Evolutionary conservation across 2,113 vertebrate species (phyloP).

Genomic region (Piprites chloris): DNA sequence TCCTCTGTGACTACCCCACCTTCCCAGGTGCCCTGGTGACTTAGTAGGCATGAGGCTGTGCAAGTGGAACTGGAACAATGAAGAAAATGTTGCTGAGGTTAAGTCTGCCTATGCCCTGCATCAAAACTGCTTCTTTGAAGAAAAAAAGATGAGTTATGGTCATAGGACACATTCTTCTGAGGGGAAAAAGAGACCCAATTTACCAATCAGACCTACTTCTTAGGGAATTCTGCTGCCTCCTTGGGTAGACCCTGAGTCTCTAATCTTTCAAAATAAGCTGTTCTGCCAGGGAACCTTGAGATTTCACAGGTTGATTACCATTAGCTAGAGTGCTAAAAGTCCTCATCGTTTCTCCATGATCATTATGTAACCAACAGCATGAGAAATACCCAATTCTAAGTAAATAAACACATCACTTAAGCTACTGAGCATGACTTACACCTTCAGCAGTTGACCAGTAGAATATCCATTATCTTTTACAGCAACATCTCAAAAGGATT

Average conservation of each 20-base stretch:
- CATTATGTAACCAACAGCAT: not conserved
- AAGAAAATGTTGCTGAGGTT: rapidly evolving
- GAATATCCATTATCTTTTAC: not conserved
- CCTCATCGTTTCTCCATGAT: not conserved
- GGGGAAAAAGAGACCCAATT: not conserved
- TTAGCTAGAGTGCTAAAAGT: not conserved
- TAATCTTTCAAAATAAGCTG: not conserved
- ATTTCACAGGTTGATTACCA: not conserved
- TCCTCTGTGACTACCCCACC: not conserved
- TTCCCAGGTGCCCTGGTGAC: not conserved
- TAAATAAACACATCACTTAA: not conserved
- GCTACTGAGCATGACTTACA: not conserved
- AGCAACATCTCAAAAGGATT: not conserved
- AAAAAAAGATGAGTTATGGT: not conserved
- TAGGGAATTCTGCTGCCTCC: not conserved
- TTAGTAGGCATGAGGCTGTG: not conserved
- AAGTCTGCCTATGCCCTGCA: not conserved
- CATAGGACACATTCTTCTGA: too few species aligned
- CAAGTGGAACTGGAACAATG: not conserved
- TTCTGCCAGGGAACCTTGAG: not conserved
- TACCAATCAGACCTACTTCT: not conserved
- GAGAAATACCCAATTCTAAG: not conserved
- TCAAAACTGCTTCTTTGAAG: not conserved
- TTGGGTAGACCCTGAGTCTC: not conserved
- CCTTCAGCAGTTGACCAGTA: not conserved